These are phyloP conservation scores for Aethes cnicana DNA, from an alignment of 2,888 invertebrate genomes.

Conservation along the genomic window DNA sequence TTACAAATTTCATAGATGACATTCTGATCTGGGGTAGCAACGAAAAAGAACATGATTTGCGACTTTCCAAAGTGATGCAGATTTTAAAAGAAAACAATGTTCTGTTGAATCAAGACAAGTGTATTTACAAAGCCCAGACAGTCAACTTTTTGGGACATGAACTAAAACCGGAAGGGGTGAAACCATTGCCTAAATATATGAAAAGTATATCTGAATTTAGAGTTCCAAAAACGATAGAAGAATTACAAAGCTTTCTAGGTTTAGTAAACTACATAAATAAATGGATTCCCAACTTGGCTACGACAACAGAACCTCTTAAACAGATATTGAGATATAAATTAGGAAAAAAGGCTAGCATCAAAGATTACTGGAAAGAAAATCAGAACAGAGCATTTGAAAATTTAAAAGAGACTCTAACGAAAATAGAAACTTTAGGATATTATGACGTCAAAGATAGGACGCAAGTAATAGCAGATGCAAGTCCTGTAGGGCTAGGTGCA, in stretches of 20 bases:
- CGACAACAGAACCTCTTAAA: no score
- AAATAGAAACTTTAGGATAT: neutral
- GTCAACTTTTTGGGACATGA: slow-evolving; percentile 24
- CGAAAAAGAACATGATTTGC: no score
- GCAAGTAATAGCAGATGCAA: neutral
- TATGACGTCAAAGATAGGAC: neutral
- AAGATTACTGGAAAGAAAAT: neutral
- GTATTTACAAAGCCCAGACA: no score
- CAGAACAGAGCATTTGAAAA: neutral
- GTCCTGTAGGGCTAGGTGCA: neutral
- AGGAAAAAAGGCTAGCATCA: neutral
- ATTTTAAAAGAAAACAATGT: no score
- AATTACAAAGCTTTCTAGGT: slow-evolving; percentile 25
- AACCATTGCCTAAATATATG: slow-evolving; percentile 22
- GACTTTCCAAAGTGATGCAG: no score
- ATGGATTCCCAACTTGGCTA: slow-evolving; percentile 24
- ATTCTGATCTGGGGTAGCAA: no score
- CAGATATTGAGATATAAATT: slow-evolving; percentile 11
- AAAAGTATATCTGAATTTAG: slow-evolving; percentile 2
- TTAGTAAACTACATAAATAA: slow-evolving; percentile 11
- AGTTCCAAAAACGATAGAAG: slow-evolving; percentile 4
- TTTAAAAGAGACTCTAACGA: neutral
- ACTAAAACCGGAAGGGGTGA: slow-evolving; percentile 5
- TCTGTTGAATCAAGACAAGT: no score
- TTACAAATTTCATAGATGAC: no score